phyloP scores from a whole-genome alignment of 2,888 invertebrate species.

The Noctua pronuba region DNA sequence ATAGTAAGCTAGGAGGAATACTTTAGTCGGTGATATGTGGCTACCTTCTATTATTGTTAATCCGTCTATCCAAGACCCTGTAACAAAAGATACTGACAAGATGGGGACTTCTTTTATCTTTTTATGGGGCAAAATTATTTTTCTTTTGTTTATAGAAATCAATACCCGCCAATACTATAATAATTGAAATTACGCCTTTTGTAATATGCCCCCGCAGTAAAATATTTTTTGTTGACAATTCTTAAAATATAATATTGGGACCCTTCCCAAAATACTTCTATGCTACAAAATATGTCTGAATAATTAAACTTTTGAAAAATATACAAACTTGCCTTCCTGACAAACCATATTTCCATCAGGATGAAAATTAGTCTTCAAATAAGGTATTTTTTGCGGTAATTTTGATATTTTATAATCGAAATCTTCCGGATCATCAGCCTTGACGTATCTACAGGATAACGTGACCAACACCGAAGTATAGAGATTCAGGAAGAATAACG shows the following conservation, averaged over 20 bases:
- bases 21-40: conserved; percentile 78
- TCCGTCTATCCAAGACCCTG: conserved; percentile 86
- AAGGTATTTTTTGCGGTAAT: conserved; percentile 73
- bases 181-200: too few species aligned
- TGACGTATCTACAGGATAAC: conserved; percentile 83
- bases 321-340: conserved; percentile 73
- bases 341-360: conserved; percentile 85
- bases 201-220: background rate
- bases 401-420: conserved; percentile 70
- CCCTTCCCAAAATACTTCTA: background rate
- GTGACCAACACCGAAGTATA: conserved; percentile 85
- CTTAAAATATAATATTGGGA: background rate
- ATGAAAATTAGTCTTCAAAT: conserved; percentile 76
- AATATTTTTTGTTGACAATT: background rate
- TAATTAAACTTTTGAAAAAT: background rate
- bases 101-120: background rate
- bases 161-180: too few species aligned
- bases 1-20: conserved; percentile 86
- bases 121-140: background rate
- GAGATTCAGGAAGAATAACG: conserved; percentile 86
- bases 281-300: background rate
- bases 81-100: conserved; percentile 16
- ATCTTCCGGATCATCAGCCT: conserved; percentile 74
- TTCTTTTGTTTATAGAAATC: background rate
- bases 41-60: conserved; percentile 74